phyloP scores from a whole-genome alignment of 2,113 vertebrate genomes.

The Cricetomys ansorgei region DNA sequence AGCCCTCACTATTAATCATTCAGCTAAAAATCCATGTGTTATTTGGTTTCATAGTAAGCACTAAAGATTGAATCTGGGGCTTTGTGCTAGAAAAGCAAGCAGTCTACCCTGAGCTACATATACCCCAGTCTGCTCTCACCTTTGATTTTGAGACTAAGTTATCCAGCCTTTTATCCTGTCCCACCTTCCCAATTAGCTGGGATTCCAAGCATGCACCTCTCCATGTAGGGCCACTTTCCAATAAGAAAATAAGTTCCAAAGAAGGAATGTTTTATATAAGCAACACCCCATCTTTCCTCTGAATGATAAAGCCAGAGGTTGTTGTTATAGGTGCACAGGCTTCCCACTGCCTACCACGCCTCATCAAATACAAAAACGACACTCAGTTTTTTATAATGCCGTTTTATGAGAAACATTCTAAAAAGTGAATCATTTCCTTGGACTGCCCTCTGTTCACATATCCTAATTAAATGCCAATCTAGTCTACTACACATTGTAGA shows the following conservation, averaged over 20 bases:
- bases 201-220: background rate
- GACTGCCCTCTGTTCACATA: background rate
- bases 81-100: background rate
- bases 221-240: background rate
- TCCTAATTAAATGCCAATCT: background rate
- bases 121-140: background rate
- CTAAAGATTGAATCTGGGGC: background rate
- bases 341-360: slow-evolving; percentile 11
- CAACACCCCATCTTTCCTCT: background rate
- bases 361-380: background rate
- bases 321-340: slow-evolving; percentile 20
- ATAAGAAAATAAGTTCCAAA: slow-evolving; percentile 33
- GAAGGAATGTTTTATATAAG: background rate
- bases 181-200: background rate
- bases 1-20: background rate
- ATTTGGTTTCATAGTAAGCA: background rate
- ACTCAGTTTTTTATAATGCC: background rate
- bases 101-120: background rate
- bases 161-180: background rate
- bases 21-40: background rate
- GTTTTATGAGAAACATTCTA: slow-evolving; percentile 34
- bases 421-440: background rate
- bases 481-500: background rate
- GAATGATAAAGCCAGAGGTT: background rate
- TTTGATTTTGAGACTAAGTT: background rate